Evolutionary conservation across 2,888 invertebrate genomes (phyloP).

Genomic region (Zonitis immaculata): DNA sequence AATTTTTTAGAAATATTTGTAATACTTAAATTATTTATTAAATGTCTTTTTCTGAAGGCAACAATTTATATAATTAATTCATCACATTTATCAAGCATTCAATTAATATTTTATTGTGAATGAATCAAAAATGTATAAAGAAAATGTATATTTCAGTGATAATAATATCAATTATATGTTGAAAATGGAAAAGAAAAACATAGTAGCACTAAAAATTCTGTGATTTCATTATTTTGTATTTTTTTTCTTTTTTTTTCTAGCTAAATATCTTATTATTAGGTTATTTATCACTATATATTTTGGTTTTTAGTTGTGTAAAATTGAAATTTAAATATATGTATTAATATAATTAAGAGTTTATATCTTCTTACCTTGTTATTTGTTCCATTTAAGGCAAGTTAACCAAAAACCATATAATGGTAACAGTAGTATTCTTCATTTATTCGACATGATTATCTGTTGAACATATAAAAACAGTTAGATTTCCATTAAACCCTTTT

Average conservation of each 20-base stretch:
- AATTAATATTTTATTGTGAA: constrained; percentile 18
- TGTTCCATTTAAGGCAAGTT: too few relatives aligned
- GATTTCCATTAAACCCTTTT: too few relatives aligned
- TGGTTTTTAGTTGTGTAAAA: constrained; percentile 30
- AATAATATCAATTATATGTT: constrained; percentile 11
- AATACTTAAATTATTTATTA: constrained; percentile 25
- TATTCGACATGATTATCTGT: too few relatives aligned
- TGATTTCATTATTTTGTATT: constrained; percentile 35
- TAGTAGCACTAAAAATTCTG: constrained; percentile 32
- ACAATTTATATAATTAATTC: constrained; percentile 1
- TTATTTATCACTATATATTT: constrained; percentile 37
- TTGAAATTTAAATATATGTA: constrained; percentile 31
- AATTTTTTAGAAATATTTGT: constrained; percentile 24
- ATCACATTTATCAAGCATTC: constrained; percentile 19
- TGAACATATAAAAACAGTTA: too few relatives aligned
- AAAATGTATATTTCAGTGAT: constrained; percentile 22
- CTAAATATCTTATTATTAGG: constrained; percentile 34
- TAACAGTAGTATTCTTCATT: too few relatives aligned
- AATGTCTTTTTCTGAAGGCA: constrained; percentile 8
- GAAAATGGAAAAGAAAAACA: background rate
- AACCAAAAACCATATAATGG: too few relatives aligned
- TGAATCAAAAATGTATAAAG: constrained; percentile 25
- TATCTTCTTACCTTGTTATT: too few relatives aligned
- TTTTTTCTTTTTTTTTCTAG: constrained; percentile 27
- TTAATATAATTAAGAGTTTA: background rate